Percentiles rank a stretch among this genome's conserved stretches.
These are phyloP conservation scores for Drosophila sturtevanti DNA, from an alignment of 1,140 invertebrate species.

Conservation along the genomic window DNA sequence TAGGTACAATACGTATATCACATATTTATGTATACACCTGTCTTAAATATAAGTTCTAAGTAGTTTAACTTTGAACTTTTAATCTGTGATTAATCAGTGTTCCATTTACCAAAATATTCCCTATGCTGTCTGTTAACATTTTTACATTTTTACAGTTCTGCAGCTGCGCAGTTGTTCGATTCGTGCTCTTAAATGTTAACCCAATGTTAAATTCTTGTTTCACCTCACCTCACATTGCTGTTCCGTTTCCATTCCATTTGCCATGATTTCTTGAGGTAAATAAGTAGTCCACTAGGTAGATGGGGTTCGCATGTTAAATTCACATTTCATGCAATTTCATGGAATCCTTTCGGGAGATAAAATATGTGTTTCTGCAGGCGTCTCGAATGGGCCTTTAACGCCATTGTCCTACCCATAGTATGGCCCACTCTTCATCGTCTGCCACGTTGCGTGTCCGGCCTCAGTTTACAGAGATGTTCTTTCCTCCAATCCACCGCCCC, in stretches of 20 bases:
- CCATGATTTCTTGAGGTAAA: background rate
- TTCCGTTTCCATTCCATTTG: background rate
- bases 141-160: slow-evolving; percentile 27
- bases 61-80: background rate
- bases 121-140: slow-evolving; percentile 14
- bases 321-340: slow-evolving; percentile 36
- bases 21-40: no score
- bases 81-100: background rate
- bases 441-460: slow-evolving; percentile 40
- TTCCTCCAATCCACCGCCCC: background rate
- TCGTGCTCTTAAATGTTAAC: slow-evolving; percentile 65
- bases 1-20: no score
- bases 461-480: slow-evolving; percentile 15
- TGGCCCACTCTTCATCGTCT: background rate
- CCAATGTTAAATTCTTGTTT: slow-evolving; percentile 38
- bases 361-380: slow-evolving; percentile 57
- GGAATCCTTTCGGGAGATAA: slow-evolving; percentile 37
- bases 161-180: slow-evolving; percentile 44
- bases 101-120: slow-evolving; percentile 20
- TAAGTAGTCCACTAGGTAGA: slow-evolving; percentile 53
- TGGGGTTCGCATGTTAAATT: slow-evolving; percentile 55
- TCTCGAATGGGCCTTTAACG: slow-evolving; percentile 36
- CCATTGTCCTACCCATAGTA: background rate
- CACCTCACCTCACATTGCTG: slow-evolving; percentile 32
- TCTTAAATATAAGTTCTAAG: no score